Percentiles rank a stretch among this genome's conserved stretches.
Evolutionary conservation across 2,797 vertebrate species (phyloP).

Genomic region (Sebastes aleutianus): DNA sequence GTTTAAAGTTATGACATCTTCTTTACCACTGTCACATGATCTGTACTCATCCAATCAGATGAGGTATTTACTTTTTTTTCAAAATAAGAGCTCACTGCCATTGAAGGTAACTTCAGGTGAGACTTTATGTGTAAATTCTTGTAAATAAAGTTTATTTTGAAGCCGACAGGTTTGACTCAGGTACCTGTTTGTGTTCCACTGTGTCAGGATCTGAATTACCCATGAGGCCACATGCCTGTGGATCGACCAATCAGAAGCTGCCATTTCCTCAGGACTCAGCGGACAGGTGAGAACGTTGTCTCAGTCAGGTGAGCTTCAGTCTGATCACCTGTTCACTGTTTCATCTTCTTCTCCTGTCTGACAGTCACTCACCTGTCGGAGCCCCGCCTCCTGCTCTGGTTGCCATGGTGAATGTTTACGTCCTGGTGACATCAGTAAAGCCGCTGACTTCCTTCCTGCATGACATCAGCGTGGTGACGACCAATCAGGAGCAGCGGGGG

Average conservation of each 20-base stretch:
- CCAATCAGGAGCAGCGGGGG: conserved; percentile 78
- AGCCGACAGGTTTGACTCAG: neutral
- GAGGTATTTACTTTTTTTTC: neutral
- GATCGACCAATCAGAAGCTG: conserved; percentile 30
- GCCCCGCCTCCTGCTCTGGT: conserved; percentile 74
- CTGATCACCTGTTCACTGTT: neutral
- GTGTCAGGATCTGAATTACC: conserved; percentile 40
- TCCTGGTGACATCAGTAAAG: conserved; percentile 89
- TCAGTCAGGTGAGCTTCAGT: conserved; percentile 24
- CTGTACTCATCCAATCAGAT: neutral
- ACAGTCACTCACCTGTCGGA: conserved; percentile 30
- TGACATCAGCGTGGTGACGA: conserved; percentile 81
- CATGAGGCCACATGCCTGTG: conserved; percentile 58
- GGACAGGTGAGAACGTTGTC: conserved; percentile 32
- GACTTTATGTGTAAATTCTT: neutral
- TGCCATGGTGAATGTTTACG: conserved; percentile 87
- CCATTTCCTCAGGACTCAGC: neutral
- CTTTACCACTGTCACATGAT: neutral
- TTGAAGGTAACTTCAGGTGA: neutral
- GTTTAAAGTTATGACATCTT: no score
- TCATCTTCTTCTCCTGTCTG: neutral
- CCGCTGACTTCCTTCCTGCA: conserved; percentile 92
- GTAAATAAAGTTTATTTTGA: neutral
- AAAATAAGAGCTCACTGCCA: neutral
- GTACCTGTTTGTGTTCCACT: neutral